Conservation (phyloP, 2,797 vertebrate genomes). For the Anas acuta region DNA sequence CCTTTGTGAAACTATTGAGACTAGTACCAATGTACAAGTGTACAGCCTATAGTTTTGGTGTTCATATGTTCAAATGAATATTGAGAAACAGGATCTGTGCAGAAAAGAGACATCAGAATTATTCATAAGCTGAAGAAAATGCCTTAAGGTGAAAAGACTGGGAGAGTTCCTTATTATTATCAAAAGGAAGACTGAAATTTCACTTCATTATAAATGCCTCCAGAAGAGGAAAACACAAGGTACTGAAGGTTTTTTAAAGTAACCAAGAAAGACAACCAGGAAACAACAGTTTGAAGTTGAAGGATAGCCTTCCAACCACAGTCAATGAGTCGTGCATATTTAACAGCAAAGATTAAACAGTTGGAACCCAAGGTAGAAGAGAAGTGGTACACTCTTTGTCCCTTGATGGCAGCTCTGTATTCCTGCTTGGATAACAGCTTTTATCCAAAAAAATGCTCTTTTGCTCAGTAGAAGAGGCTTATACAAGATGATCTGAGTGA, state of each 20-base stretch:
- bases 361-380: not conserved
- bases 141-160: not conserved
- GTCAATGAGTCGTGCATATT: not conserved
- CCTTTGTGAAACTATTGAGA: not conserved
- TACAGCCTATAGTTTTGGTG: not conserved
- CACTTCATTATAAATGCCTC: not conserved
- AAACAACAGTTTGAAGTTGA: not conserved
- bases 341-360: not conserved
- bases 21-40: not conserved
- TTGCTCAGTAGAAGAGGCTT: not conserved
- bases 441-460: not conserved
- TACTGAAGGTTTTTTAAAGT: not conserved
- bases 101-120: not conserved
- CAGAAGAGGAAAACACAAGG: not conserved
- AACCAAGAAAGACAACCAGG: not conserved
- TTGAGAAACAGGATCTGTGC: not conserved
- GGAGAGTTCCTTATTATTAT: not conserved
- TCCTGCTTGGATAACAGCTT: not conserved
- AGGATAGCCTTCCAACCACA: too few relatives aligned
- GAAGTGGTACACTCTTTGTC: not conserved
- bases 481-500: not conserved
- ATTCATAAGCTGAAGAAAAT: slow-evolving; percentile 19
- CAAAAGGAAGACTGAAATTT: not conserved
- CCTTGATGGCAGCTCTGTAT: not conserved
- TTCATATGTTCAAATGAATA: not conserved